Percentiles rank a stretch among this genome's conserved stretches.
Conservation (phyloP, 1,140 invertebrate genomes). For the Pachypsylla venusta region DNA sequence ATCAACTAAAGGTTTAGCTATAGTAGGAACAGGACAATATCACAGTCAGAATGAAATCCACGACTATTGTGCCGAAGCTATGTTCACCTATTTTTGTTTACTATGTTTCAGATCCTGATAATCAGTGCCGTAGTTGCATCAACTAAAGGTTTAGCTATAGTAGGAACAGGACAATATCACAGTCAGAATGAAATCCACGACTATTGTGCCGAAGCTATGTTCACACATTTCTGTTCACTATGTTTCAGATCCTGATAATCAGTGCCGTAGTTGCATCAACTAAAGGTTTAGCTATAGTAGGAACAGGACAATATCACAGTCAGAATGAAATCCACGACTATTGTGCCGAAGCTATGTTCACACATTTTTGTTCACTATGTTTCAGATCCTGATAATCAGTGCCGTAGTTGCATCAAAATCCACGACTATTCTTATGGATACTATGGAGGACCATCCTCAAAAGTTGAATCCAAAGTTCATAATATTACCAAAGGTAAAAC, state of each 20-base stretch:
- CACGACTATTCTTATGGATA: slow-evolving; percentile 53
- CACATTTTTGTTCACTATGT: no score
- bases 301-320: slow-evolving; percentile 37
- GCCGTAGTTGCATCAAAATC: slow-evolving; percentile 39
- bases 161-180: slow-evolving; percentile 35
- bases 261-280: neutral
- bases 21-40: slow-evolving; percentile 31
- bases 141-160: neutral
- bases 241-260: slow-evolving; percentile 6
- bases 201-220: no score
- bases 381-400: slow-evolving; percentile 7
- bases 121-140: slow-evolving; percentile 1
- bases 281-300: neutral
- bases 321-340: slow-evolving; percentile 50
- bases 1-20: neutral
- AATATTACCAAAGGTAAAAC: slow-evolving; percentile 43
- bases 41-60: slow-evolving; percentile 47
- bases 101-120: slow-evolving; percentile 7
- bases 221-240: no score
- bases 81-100: no score
- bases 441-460: slow-evolving; percentile 41
- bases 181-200: slow-evolving; percentile 46
- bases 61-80: no score
- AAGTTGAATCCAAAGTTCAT: slow-evolving; percentile 41
- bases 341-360: no score